Percentiles rank a stretch among this genome's conserved stretches.
These are phyloP conservation scores for Damaliscus lunatus DNA, from an alignment of 2,113 vertebrate species.

Conservation along the genomic window DNA sequence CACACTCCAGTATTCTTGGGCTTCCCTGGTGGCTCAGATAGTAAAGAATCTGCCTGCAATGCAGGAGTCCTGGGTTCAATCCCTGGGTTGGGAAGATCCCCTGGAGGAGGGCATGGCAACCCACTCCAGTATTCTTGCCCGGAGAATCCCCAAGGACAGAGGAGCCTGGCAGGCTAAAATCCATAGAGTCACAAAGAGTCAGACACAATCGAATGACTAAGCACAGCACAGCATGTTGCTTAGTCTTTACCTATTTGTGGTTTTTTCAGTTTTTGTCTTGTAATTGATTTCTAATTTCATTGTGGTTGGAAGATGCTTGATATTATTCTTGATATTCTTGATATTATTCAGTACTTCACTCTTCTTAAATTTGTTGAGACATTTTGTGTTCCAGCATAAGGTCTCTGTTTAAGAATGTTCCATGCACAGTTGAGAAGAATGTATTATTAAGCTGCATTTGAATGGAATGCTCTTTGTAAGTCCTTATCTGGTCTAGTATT, in stretches of 20 bases:
- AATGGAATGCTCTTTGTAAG: not conserved
- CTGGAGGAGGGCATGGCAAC: too few species aligned
- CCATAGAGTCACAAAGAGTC: not conserved
- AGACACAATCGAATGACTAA: not conserved
- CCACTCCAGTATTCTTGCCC: not conserved
- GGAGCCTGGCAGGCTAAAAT: not conserved
- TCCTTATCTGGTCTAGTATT: not conserved
- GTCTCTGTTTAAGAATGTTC: not conserved
- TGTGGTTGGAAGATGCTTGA: not conserved
- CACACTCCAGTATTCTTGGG: too few species aligned
- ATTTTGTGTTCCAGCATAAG: not conserved
- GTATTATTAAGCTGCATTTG: not conserved
- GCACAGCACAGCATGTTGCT: not conserved
- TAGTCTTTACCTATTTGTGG: not conserved
- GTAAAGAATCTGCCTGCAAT: too few species aligned
- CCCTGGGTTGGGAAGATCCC: too few species aligned
- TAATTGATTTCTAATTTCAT: not conserved
- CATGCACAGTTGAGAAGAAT: not conserved
- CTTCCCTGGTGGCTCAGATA: too few species aligned
- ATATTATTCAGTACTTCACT: not conserved
- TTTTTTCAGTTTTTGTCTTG: not conserved
- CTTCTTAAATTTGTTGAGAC: not conserved
- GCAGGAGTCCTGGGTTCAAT: too few species aligned
- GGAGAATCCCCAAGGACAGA: too few species aligned
- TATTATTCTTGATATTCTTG: not conserved